phyloP scores from a whole-genome alignment of 2,888 invertebrate species.

The Tanaodytes sp. region DNA sequence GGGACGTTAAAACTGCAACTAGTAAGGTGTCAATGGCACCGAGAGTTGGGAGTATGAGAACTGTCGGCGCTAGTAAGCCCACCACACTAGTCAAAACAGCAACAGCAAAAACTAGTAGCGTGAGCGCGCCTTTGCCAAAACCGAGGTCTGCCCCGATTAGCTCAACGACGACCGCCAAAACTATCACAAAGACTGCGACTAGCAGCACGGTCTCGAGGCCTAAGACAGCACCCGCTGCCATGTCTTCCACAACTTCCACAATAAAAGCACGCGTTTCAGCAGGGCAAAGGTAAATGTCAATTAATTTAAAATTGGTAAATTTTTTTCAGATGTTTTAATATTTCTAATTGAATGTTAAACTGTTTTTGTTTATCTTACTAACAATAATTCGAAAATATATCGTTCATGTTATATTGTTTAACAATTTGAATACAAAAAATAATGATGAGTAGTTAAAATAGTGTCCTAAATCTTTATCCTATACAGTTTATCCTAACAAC shows the following conservation, averaged over 20 bases:
- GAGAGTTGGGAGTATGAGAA: constrained; percentile 50
- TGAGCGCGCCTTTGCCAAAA: constrained; percentile 57
- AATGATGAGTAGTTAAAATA: no score
- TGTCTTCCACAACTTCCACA: constrained; percentile 54
- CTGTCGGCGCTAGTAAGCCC: constrained; percentile 32
- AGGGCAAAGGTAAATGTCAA: constrained; percentile 12
- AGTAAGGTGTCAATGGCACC: constrained; percentile 47
- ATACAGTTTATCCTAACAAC: no score
- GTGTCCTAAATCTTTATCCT: no score
- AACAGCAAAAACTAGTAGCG: constrained; percentile 58
- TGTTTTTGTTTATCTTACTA: no score
- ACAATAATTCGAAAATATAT: no score
- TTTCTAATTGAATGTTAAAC: no score
- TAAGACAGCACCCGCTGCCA: constrained; percentile 63
- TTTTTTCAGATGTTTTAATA: no score
- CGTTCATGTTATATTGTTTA: no score
- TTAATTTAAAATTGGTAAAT: no score
- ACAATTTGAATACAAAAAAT: no score
- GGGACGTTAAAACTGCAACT: constrained; percentile 74
- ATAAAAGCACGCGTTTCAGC: constrained; percentile 12
- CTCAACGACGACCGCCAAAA: constrained; percentile 32
- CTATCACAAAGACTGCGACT: constrained; percentile 51
- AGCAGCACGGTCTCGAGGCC: constrained; percentile 60
- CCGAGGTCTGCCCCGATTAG: constrained; percentile 46
- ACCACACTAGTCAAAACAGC: constrained; percentile 54